A percentile compares a stretch with the other conserved stretches of the same genome.
These are phyloP conservation scores for Elephantulus edwardii DNA, from an alignment of 2,113 vertebrate genomes.

Conservation along the genomic window DNA sequence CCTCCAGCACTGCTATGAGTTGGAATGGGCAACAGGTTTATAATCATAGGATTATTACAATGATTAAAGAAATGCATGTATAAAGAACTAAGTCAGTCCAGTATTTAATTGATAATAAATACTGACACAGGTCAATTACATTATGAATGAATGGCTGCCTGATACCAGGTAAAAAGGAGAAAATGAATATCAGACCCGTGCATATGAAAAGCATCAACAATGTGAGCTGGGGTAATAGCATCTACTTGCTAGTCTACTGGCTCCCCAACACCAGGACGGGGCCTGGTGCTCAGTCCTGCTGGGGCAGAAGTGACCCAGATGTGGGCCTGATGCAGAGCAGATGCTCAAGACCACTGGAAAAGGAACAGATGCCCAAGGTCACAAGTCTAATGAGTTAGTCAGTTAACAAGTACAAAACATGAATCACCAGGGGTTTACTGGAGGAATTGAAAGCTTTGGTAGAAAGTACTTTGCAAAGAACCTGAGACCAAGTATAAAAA, in stretches of 20 bases:
- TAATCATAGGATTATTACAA: not conserved
- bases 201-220: not conserved
- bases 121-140: too few relatives aligned
- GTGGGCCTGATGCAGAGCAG: not conserved
- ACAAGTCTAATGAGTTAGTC: not conserved
- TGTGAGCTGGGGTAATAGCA: too few relatives aligned
- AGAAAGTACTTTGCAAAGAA: not conserved
- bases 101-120: not conserved
- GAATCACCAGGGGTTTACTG: not conserved
- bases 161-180: rapidly evolving
- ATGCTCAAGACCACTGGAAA: not conserved
- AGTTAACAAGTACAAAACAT: not conserved
- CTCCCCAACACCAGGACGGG: not conserved
- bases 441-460: not conserved
- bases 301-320: too few relatives aligned
- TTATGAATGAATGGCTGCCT: not conserved
- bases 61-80: not conserved
- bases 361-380: not conserved
- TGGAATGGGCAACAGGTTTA: too few relatives aligned
- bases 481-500: not conserved
- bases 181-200: not conserved
- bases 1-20: too few relatives aligned
- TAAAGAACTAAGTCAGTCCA: not conserved
- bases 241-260: not conserved
- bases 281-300: not conserved